Evolutionary conservation across 53 echinoderm and acorn worm genomes (phyloP), one percentile per base, ranked within the genome.

Genomic region (Antedon mediterranea): DNA sequence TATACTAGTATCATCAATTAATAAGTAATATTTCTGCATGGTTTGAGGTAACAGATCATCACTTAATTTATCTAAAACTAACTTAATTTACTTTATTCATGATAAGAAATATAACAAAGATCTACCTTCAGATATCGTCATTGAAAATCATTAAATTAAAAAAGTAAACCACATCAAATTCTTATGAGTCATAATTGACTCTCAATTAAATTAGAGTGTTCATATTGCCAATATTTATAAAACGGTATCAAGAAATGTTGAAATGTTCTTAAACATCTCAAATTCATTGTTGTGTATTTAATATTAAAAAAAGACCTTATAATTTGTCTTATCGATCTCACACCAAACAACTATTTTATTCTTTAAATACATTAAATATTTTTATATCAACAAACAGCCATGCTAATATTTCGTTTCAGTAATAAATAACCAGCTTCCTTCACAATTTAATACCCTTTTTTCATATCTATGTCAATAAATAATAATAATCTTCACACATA

Each of bases 161-260:
- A 8, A 26, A 8, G 70, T 75, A 13, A 18, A 78, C 41, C 33
- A 28, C 0, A 75, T 79, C 0, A 79, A 79, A 75, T 84, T 79
- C 34, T 32, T 84, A 4, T 75, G 80, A 30, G 80, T 75, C 3
- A 74, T 70, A 0, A 79, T 84, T 27, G 74, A 84, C 30, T 31
- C 44, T 13, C 79, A 84, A 29, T 44, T 84, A 4, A 30, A 79
- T 6, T 79, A 75, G 84, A 30, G 34, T 29, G 4, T 79, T 28
- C 84, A 84, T 32, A 37, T 84, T 18, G 43, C 42, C 73, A 43
- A 1, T 6, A 73, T 75, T 9, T 32, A 31, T 27, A 72, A 83
- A 31, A 33, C 31, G 26, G 42, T 77, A 32, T 78, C 44, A 28
- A 77, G 77, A 43, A 84, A 79, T 79, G 57, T 72, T 7, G 84